phyloP scores from a whole-genome alignment of 2,888 invertebrate species.

The Laspeyria flexula region DNA sequence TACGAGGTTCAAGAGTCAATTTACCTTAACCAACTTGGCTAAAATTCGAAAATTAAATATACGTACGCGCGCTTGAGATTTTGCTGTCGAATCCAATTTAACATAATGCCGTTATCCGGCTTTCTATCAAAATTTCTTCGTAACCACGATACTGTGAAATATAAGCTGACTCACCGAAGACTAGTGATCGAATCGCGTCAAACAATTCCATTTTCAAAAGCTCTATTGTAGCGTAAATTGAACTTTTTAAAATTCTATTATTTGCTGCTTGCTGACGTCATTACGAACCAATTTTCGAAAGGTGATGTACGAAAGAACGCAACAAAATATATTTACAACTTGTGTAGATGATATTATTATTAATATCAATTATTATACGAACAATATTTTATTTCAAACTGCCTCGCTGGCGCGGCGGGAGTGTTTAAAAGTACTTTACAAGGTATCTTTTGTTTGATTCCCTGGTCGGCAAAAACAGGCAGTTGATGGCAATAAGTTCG shows the following conservation, averaged over 20 bases:
- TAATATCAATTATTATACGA: too few relatives aligned
- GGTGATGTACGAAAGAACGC: too few relatives aligned
- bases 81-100: conserved; percentile 25
- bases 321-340: too few relatives aligned
- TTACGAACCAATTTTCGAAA: too few relatives aligned
- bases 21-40: conserved; percentile 2
- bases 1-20: not conserved
- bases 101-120: conserved; percentile 30
- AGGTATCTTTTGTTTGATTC: too few relatives aligned
- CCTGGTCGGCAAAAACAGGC: too few relatives aligned
- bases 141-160: conserved; percentile 21
- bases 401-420: too few relatives aligned
- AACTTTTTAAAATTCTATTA: conserved; percentile 17
- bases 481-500: too few relatives aligned
- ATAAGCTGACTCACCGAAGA: conserved; percentile 35
- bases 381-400: too few relatives aligned
- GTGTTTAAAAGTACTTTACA: too few relatives aligned
- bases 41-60: conserved; percentile 12
- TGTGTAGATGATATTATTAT: too few relatives aligned
- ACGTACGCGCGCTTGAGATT: not conserved
- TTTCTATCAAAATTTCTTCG: conserved; percentile 37
- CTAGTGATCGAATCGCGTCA: conserved; percentile 16
- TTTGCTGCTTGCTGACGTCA: conserved; percentile 15
- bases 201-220: conserved; percentile 29
- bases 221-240: conserved; percentile 28